A percentile compares a stretch with the other conserved stretches of the same genome.
Conservation (phyloP, 37 sponge, comb jelly and placozoan genomes). For the Spongilla lacustris region DNA sequence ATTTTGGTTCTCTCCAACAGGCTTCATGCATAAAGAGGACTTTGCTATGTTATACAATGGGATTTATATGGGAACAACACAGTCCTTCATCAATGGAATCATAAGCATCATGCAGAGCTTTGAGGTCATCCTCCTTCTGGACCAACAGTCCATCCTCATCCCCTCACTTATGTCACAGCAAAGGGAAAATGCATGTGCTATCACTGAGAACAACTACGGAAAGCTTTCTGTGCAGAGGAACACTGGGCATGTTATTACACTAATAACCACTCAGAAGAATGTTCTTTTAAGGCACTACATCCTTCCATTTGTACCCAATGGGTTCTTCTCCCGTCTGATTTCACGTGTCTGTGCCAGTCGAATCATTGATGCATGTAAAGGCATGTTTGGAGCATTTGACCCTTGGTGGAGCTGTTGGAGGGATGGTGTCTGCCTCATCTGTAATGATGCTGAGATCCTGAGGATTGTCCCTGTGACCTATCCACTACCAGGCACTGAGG, state of each 20-base stretch:
- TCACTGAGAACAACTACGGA: background rate
- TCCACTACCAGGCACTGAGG: constrained; percentile 32
- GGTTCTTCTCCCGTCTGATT: constrained; percentile 77
- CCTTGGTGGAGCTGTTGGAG: constrained; percentile 84
- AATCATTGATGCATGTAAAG: background rate
- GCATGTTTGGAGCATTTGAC: background rate
- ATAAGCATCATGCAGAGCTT: constrained; percentile 79
- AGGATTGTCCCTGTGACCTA: constrained; percentile 51
- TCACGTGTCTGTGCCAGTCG: constrained; percentile 71
- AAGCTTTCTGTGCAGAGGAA: background rate
- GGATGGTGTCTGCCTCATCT: constrained; percentile 60
- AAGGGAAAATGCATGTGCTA: constrained; percentile 32
- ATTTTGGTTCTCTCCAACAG: no score
- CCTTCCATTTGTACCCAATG: constrained; percentile 76
- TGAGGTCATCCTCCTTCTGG: constrained; percentile 78
- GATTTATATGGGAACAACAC: background rate
- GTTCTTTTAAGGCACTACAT: constrained; percentile 46
- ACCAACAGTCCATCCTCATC: constrained; percentile 63
- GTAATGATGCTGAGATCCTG: constrained; percentile 60
- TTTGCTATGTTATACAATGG: constrained; percentile 36
- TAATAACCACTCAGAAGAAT: constrained; percentile 5
- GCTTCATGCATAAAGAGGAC: constrained; percentile 49
- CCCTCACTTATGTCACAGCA: constrained; percentile 77
- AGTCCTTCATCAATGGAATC: constrained; percentile 10
- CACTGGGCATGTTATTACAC: background rate